A percentile compares a stretch with the other conserved stretches of the same genome.
Evolutionary conservation across 2,797 vertebrate species (phyloP).

Genomic region (Arremon brunneinucha): DNA sequence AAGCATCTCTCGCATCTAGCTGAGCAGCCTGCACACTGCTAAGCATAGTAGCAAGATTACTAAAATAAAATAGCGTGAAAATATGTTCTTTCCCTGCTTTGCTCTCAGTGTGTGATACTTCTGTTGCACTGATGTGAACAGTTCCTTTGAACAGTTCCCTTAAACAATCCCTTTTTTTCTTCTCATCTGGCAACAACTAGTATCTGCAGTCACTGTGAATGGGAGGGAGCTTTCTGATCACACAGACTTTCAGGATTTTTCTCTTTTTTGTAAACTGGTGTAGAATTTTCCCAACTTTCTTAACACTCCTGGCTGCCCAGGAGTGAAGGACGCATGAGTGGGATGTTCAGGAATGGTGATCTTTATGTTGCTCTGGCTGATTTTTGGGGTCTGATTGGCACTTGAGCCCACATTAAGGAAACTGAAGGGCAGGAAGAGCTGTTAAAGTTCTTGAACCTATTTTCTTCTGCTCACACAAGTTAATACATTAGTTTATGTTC

Average conservation of each 20-base stretch:
- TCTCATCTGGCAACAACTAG: not conserved
- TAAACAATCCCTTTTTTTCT: not conserved
- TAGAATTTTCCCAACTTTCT: not conserved
- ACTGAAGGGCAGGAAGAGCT: not conserved
- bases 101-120: not conserved
- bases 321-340: not conserved
- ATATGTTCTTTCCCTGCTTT: not conserved
- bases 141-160: not conserved
- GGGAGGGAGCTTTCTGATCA: not conserved
- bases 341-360: not conserved
- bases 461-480: not conserved
- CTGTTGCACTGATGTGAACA: not conserved
- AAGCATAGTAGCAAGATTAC: slow-evolving; percentile 8
- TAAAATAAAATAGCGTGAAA: slow-evolving; percentile 18
- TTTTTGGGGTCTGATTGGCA: not conserved
- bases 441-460: not conserved
- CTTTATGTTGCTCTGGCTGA: not conserved
- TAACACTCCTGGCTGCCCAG: not conserved
- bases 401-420: not conserved
- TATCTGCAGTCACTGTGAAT: not conserved
- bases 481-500: not conserved
- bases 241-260: not conserved
- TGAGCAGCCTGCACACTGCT: not conserved
- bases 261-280: not conserved
- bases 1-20: not conserved